phyloP scores from a whole-genome alignment of 2,888 invertebrate species.

The Pardosa pseudoannulata region DNA sequence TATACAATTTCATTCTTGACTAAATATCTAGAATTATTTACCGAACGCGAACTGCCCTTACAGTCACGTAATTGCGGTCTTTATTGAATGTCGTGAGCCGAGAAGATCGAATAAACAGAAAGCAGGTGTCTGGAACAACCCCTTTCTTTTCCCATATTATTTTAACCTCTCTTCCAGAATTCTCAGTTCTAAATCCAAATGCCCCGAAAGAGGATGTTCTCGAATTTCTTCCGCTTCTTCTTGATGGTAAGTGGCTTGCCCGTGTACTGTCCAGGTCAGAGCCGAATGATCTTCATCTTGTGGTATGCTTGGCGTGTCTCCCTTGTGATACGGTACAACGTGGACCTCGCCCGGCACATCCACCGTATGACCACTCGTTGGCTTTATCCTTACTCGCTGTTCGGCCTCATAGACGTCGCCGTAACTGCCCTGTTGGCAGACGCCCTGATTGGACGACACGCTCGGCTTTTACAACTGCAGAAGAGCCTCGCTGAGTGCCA shows the following conservation, averaged over 20 bases:
- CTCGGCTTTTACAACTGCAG: constrained; percentile 24
- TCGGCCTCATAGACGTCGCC: constrained; percentile 36
- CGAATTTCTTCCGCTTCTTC: not conserved
- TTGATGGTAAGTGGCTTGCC: constrained; percentile 50
- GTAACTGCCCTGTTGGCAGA: constrained; percentile 31
- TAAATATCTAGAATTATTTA: too few relatives aligned
- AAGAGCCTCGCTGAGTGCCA: not conserved
- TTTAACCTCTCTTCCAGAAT: too few relatives aligned
- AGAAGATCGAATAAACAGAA: too few relatives aligned
- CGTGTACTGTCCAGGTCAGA: constrained; percentile 24
- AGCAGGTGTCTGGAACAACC: too few relatives aligned
- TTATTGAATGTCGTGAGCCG: too few relatives aligned
- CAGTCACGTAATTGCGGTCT: too few relatives aligned
- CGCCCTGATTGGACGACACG: constrained; percentile 43
- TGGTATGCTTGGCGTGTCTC: constrained; percentile 47
- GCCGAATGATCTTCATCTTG: not conserved
- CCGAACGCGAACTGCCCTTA: too few relatives aligned
- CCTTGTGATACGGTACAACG: constrained; percentile 36
- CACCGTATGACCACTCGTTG: not conserved
- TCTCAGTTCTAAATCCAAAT: too few relatives aligned
- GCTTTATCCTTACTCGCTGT: constrained; percentile 7
- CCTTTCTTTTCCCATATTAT: too few relatives aligned
- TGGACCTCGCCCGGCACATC: not conserved
- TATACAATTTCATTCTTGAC: too few relatives aligned
- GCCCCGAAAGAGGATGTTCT: constrained; percentile 27